phyloP scores from a whole-genome alignment of 2,113 vertebrate species.

The Lophotis ruficrista region DNA sequence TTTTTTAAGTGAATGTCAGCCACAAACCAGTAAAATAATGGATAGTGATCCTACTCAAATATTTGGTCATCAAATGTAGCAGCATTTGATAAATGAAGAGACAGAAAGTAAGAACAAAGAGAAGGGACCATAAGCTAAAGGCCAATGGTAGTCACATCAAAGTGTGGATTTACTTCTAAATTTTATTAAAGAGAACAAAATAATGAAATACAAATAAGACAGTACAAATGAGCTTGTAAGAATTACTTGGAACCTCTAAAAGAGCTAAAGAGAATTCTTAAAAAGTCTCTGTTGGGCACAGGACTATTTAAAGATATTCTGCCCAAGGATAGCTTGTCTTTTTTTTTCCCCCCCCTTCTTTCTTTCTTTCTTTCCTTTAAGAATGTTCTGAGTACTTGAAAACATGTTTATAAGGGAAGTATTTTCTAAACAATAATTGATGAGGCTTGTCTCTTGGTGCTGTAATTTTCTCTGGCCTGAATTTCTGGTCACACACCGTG shows the following conservation, averaged over 20 bases:
- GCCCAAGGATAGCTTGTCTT: background rate
- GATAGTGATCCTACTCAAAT: background rate
- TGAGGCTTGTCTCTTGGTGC: background rate
- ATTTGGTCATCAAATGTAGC: background rate
- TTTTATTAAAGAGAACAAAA: background rate
- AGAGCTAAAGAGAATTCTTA: background rate
- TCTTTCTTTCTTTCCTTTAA: background rate
- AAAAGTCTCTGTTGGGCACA: background rate
- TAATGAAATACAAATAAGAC: background rate
- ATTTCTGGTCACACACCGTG: background rate
- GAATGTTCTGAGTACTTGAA: background rate
- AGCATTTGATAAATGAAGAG: background rate
- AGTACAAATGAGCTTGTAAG: background rate
- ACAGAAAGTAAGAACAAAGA: background rate
- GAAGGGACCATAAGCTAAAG: background rate
- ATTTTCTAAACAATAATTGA: constrained; percentile 3
- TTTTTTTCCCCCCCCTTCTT: fast-evolving
- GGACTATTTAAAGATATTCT: background rate
- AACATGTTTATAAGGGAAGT: background rate
- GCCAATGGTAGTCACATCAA: background rate
- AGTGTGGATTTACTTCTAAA: background rate
- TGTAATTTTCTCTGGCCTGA: background rate
- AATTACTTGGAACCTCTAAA: background rate
- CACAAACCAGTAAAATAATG: background rate
- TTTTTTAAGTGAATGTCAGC: background rate